Conservation (phyloP, 2,113 vertebrate genomes). For the Physeter macrocephalus region DNA sequence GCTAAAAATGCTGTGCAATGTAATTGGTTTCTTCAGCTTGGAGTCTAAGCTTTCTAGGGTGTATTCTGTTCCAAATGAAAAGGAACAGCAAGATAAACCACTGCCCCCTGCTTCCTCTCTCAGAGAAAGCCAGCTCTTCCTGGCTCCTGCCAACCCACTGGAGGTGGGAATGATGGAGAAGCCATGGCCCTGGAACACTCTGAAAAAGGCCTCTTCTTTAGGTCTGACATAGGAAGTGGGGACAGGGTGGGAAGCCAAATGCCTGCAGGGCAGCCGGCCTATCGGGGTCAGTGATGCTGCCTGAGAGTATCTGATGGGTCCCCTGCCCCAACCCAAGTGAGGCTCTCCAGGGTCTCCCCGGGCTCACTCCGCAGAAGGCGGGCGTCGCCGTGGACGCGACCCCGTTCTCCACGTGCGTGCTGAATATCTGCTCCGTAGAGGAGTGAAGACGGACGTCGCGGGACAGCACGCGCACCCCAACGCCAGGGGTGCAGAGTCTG, state of each 20-base stretch:
- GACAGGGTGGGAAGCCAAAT: too few species aligned
- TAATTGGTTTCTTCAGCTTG: slow-evolving; percentile 53
- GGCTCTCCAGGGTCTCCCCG: not conserved
- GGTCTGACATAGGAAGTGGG: not conserved
- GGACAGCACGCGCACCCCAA: not conserved
- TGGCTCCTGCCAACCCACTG: not conserved
- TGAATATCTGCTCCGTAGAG: not conserved
- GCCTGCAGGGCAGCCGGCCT: rapidly evolving
- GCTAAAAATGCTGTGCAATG: not conserved
- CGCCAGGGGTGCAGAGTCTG: rapidly evolving
- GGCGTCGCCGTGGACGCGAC: rapidly evolving
- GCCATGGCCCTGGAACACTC: not conserved
- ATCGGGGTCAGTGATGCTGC: too few species aligned
- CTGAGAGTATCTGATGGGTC: not conserved
- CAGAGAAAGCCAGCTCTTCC: not conserved
- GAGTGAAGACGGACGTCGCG: not conserved
- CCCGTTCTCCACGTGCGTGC: rapidly evolving
- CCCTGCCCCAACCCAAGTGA: too few species aligned
- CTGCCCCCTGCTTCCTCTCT: not conserved
- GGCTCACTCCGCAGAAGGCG: not conserved
- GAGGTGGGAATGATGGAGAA: not conserved
- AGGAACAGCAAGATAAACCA: not conserved
- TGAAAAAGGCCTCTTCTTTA: not conserved
- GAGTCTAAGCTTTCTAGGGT: slow-evolving; percentile 10
- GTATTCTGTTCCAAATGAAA: slow-evolving; percentile 26